A percentile compares a stretch with the other conserved stretches of the same genome.
phyloP scores from a whole-genome alignment of 2,797 vertebrate species.

The Crenuchus spilurus region DNA sequence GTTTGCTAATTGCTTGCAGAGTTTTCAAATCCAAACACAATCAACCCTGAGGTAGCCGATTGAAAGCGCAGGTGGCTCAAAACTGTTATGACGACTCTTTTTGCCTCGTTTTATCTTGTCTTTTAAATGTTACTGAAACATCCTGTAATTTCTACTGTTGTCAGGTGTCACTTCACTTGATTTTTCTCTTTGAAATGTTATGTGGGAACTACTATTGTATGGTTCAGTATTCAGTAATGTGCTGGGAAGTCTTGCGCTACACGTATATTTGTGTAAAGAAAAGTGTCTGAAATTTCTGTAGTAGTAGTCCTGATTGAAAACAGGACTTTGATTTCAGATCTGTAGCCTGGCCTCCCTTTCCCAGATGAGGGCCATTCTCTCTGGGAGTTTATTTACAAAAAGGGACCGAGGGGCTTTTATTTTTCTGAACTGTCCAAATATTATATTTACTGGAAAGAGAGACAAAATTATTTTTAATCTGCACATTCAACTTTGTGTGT shows the following conservation, averaged over 20 bases:
- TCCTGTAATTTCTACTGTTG: constrained; percentile 42
- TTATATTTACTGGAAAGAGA: constrained; percentile 72
- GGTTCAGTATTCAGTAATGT: constrained; percentile 62
- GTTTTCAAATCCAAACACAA: constrained; percentile 23
- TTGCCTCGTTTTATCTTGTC: constrained; percentile 43
- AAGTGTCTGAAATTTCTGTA: constrained; percentile 56
- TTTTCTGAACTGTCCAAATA: constrained; percentile 71
- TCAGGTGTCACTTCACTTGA: constrained; percentile 52
- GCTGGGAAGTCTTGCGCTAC: constrained; percentile 54
- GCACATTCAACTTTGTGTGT: constrained; percentile 65
- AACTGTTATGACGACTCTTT: constrained; percentile 55
- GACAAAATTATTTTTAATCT: constrained; percentile 79
- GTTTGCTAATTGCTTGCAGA: constrained; percentile 25
- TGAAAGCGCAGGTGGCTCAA: constrained; percentile 44
- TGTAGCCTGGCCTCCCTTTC: constrained; percentile 69
- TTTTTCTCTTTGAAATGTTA: constrained; percentile 50
- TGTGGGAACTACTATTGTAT: constrained; percentile 54
- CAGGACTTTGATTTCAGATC: constrained; percentile 62
- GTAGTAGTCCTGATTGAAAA: constrained; percentile 40
- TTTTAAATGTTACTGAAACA: constrained; percentile 54
- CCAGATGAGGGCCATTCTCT: constrained; percentile 57
- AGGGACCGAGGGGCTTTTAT: constrained; percentile 73
- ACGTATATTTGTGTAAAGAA: constrained; percentile 62
- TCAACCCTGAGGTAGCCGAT: constrained; percentile 18
- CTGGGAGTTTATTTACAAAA: constrained; percentile 78